phyloP scores from a whole-genome alignment of 2,888 invertebrate genomes.

The Brassicogethes aeneus region DNA sequence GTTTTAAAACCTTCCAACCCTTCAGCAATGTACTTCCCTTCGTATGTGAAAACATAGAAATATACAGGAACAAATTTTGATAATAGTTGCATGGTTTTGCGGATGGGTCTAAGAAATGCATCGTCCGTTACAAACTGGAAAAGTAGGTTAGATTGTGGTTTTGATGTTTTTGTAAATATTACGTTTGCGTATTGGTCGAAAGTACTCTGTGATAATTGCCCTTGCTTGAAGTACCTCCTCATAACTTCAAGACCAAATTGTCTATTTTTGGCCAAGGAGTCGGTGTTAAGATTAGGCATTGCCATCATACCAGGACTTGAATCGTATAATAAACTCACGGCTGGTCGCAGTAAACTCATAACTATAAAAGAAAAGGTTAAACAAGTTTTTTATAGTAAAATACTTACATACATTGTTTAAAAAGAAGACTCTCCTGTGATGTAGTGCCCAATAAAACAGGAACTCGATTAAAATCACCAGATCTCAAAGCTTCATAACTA shows the following conservation, averaged over 20 bases:
- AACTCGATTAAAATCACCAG: constrained; percentile 23
- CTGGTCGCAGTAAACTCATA: too few relatives aligned
- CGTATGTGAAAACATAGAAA: constrained; percentile 24
- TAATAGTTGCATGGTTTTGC: constrained; percentile 36
- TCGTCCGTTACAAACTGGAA: constrained; percentile 43
- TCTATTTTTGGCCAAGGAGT: neutral
- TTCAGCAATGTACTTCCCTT: constrained; percentile 19
- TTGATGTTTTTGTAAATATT: neutral
- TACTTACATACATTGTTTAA: neutral
- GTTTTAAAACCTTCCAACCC: constrained; percentile 4
- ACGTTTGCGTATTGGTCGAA: neutral
- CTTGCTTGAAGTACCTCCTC: neutral
- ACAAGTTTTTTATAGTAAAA: too few relatives aligned
- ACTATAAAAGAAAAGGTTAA: too few relatives aligned
- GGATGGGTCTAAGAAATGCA: constrained; percentile 37
- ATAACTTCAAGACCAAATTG: neutral
- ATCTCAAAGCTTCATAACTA: constrained; percentile 13
- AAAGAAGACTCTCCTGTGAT: constrained; percentile 35
- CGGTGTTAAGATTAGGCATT: constrained; percentile 8
- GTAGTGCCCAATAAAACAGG: constrained; percentile 48
- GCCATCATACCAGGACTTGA: constrained; percentile 34
- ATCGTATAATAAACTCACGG: constrained; percentile 14
- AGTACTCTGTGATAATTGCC: too few relatives aligned
- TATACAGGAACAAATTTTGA: constrained; percentile 34
- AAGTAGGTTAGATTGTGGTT: too few relatives aligned